A percentile compares a stretch with the other conserved stretches of the same genome.
These are phyloP conservation scores for Catocala fraxini DNA, from an alignment of 2,888 invertebrate species.

Conservation along the genomic window DNA sequence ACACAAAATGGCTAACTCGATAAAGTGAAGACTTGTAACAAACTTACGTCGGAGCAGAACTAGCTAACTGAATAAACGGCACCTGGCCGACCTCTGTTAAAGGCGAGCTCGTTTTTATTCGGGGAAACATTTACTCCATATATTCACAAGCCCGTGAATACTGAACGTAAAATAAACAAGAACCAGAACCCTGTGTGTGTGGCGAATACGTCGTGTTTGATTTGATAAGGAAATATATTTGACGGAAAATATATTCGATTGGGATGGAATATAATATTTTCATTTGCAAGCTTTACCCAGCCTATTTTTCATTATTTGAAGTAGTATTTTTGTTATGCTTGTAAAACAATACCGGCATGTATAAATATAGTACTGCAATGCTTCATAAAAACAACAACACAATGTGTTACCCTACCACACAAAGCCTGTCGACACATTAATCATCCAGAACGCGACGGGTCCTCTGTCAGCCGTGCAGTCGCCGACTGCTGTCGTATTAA, in stretches of 20 bases:
- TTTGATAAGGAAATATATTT: slow-evolving; percentile 6
- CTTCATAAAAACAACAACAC: slow-evolving; percentile 20
- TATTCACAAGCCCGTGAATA: slow-evolving; percentile 32
- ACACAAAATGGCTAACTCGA: slow-evolving; percentile 38
- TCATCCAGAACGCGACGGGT: slow-evolving; percentile 14
- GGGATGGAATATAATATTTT: not conserved
- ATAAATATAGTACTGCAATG: not conserved
- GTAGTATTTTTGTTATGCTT: no score
- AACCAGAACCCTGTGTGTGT: not conserved
- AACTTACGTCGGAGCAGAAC: slow-evolving; percentile 40
- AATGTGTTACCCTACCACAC: not conserved
- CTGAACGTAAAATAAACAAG: slow-evolving; percentile 29
- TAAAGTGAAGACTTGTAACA: slow-evolving; percentile 44
- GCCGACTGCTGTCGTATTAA: slow-evolving; percentile 33
- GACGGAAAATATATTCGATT: slow-evolving; percentile 4
- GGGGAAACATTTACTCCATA: slow-evolving; percentile 34
- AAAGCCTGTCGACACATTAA: slow-evolving; percentile 12
- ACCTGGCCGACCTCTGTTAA: slow-evolving; percentile 35
- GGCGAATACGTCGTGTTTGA: not conserved
- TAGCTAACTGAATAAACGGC: slow-evolving; percentile 49
- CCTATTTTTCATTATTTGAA: not conserved
- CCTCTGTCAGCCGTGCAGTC: slow-evolving; percentile 24
- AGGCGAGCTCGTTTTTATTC: slow-evolving; percentile 34
- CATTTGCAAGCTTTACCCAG: not conserved
- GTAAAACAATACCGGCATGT: not conserved